Evolutionary conservation across 2,888 invertebrate genomes (phyloP).

Genomic region (Thera britannica): DNA sequence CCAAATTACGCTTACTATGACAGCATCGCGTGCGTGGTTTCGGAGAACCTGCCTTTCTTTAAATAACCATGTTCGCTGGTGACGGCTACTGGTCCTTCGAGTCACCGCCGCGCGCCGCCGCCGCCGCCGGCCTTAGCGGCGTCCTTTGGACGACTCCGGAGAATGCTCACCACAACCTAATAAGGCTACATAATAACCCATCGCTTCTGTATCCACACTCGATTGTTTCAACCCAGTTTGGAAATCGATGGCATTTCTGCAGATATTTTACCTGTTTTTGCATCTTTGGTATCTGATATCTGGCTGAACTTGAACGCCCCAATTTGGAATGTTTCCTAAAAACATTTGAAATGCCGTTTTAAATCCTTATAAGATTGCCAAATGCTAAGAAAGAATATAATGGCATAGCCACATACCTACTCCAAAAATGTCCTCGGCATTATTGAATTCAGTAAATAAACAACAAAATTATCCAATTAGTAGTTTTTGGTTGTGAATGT

Average conservation of each 20-base stretch:
- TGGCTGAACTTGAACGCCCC: slow-evolving; percentile 15
- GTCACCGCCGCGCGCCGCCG: slow-evolving; percentile 19
- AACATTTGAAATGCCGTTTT: slow-evolving; percentile 22
- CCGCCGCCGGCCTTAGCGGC: slow-evolving; percentile 72
- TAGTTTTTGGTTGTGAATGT: slow-evolving; percentile 25
- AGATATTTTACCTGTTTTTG: slow-evolving; percentile 42
- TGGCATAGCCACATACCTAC: not conserved
- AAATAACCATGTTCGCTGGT: slow-evolving; percentile 68
- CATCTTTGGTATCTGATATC: slow-evolving; percentile 19
- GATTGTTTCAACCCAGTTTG: slow-evolving; percentile 80
- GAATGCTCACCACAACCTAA: slow-evolving; percentile 72
- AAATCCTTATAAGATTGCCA: slow-evolving; percentile 8
- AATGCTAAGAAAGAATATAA: slow-evolving; percentile 5
- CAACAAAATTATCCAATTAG: slow-evolving; percentile 24
- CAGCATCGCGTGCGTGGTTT: slow-evolving; percentile 72
- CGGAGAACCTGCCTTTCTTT: slow-evolving; percentile 67
- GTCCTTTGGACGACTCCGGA: slow-evolving; percentile 72
- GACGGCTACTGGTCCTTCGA: slow-evolving; percentile 60
- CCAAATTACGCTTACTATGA: slow-evolving; percentile 68
- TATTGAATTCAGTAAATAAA: slow-evolving; percentile 10
- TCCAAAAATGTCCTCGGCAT: slow-evolving; percentile 12
- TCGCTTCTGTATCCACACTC: slow-evolving; percentile 64
- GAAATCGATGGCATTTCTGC: slow-evolving; percentile 66
- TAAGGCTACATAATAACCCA: slow-evolving; percentile 76
- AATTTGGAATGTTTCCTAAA: slow-evolving; percentile 23